phyloP scores from a whole-genome alignment of 2,888 invertebrate species.

The Parnassius orleans region DNA sequence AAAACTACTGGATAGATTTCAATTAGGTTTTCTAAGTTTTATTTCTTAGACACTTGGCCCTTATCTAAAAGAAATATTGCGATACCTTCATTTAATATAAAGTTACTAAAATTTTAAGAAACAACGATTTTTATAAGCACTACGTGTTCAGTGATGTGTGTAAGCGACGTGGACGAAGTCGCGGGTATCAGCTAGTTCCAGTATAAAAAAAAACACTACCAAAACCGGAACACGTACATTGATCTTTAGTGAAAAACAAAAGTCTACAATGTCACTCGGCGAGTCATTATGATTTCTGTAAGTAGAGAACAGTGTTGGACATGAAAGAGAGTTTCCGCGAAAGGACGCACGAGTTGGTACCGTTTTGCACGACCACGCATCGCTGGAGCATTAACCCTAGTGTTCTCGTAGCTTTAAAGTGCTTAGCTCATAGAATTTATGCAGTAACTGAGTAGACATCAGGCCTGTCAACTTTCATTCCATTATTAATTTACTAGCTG shows the following conservation, averaged over 20 bases:
- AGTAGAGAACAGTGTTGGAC: constrained; percentile 31
- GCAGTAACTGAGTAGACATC: neutral
- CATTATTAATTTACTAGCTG: no score
- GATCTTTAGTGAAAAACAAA: constrained; percentile 2
- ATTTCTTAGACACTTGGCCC: no score
- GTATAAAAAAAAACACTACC: neutral
- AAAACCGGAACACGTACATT: constrained; percentile 11
- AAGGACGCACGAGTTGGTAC: constrained; percentile 42
- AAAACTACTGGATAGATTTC: no score
- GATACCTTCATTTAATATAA: no score
- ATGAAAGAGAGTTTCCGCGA: constrained; percentile 56
- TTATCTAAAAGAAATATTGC: no score
- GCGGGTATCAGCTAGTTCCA: no score
- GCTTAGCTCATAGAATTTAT: constrained; percentile 1
- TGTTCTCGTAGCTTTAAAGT: constrained; percentile 36
- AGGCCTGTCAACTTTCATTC: no score
- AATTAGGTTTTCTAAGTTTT: no score
- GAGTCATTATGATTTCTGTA: constrained; percentile 35
- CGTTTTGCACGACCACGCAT: constrained; percentile 42
- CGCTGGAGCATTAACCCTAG: constrained; percentile 36
- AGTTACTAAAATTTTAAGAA: no score
- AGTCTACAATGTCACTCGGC: constrained; percentile 31
- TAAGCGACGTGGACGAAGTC: no score
- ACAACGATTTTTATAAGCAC: no score
- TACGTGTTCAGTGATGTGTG: no score